Percentiles rank a stretch among this genome's conserved stretches.
phyloP scores from a whole-genome alignment of 2,113 vertebrate species.

The Aspidoscelis tigris region DNA sequence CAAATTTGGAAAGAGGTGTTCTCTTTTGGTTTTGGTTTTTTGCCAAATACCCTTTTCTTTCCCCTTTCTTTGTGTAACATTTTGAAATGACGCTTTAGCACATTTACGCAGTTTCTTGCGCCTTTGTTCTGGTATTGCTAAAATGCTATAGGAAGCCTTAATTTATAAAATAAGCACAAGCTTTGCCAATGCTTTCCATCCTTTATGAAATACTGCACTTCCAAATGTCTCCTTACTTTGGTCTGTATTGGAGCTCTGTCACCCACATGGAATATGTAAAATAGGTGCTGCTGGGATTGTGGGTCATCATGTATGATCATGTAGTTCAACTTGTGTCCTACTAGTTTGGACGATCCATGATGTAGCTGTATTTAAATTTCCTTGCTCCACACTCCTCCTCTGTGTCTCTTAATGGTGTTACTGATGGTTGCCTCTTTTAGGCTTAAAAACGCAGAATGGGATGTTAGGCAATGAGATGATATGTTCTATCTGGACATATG shows the following conservation, averaged over 20 bases:
- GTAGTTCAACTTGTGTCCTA: background rate
- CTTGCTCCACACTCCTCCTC: background rate
- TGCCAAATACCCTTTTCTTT: no score
- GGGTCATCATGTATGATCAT: background rate
- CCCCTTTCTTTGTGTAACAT: background rate
- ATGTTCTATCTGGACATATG: background rate
- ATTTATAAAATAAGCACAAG: background rate
- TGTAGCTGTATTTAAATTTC: background rate
- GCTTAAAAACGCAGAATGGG: background rate
- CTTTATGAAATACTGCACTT: background rate
- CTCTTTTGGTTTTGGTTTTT: no score
- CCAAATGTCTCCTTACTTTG: background rate
- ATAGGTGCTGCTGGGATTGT: background rate
- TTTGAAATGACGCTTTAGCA: background rate
- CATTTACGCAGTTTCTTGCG: background rate
- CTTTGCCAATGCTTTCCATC: background rate
- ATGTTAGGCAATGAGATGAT: no score
- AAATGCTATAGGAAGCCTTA: background rate
- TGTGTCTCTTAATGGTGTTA: background rate
- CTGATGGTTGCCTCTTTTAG: background rate
- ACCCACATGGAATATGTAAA: background rate
- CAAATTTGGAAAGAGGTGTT: no score
- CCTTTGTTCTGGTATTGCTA: background rate
- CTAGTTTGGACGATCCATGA: background rate
- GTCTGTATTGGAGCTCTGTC: background rate